Conservation (phyloP, 2,797 vertebrate genomes). For the Notoglanidium macrostoma region DNA sequence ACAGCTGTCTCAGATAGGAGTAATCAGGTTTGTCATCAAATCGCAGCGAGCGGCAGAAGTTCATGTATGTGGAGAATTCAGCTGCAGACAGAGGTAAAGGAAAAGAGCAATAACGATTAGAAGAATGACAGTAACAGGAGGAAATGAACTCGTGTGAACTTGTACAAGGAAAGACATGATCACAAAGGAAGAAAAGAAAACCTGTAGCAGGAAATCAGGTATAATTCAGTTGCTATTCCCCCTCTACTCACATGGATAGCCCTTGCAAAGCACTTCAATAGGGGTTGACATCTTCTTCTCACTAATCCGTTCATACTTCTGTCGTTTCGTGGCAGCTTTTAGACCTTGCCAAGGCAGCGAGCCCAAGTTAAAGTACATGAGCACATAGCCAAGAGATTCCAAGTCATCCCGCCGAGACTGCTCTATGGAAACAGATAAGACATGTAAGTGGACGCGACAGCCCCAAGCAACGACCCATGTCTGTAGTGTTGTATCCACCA, state of each 20-base stretch:
- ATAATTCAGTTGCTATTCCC: not conserved
- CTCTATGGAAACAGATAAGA: constrained; percentile 71
- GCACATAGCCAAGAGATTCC: constrained; percentile 94
- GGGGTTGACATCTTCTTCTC: constrained; percentile 99
- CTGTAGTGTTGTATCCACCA: not conserved
- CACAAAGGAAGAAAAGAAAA: not conserved
- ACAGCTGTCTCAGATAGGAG: constrained; percentile 93
- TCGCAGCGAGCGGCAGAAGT: constrained; percentile 92
- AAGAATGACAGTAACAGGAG: not conserved
- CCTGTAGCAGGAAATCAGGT: not conserved
- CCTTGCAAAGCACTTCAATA: constrained; percentile 94
- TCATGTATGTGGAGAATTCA: constrained; percentile 97
- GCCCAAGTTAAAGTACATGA: constrained; percentile 98
- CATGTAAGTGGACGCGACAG: not conserved
- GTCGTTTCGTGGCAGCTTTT: constrained; percentile 95
- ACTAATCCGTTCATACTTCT: constrained; percentile 96
- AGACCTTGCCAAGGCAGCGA: constrained; percentile 97
- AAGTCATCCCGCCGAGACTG: constrained; percentile 95
- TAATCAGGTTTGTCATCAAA: constrained; percentile 98
- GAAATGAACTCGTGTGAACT: not conserved
- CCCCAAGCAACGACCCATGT: not conserved
- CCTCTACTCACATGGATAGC: constrained; percentile 88
- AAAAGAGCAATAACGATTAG: constrained; percentile 4
- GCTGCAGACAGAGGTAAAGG: constrained; percentile 69
- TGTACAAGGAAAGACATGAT: not conserved